Conservation (phyloP, 2,113 vertebrate genomes). For the Buteo buteo region DNA sequence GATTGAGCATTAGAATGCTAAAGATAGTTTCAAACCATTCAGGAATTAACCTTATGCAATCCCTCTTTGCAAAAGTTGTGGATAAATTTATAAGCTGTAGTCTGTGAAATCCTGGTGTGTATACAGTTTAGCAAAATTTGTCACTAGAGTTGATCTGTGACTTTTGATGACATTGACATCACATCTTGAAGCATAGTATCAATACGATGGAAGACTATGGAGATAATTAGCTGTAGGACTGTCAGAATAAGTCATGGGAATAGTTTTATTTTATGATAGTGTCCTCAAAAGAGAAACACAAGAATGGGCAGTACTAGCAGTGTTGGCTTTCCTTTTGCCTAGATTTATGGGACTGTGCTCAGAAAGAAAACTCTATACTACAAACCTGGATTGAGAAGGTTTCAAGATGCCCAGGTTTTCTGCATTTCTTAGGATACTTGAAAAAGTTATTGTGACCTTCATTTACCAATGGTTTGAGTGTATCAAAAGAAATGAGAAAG, state of each 20-base stretch:
- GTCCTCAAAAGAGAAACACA: not conserved
- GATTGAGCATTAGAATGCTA: not conserved
- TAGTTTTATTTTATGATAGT: not conserved
- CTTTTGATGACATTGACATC: fast-evolving
- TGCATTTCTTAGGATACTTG: not conserved
- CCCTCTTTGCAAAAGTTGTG: not conserved
- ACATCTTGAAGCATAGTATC: not conserved
- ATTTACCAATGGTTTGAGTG: not conserved
- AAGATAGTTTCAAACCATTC: not conserved
- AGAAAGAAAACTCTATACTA: not conserved
- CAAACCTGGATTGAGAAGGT: not conserved
- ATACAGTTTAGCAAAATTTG: not conserved
- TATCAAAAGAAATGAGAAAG: not conserved
- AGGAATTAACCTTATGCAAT: not conserved
- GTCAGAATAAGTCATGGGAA: not conserved
- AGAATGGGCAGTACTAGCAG: not conserved
- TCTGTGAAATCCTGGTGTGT: not conserved
- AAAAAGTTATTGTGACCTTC: not conserved
- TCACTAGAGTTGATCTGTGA: not conserved
- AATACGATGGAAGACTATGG: not conserved
- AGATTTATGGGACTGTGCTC: not conserved
- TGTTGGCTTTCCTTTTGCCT: not conserved
- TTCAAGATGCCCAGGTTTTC: not conserved
- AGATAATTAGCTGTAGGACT: not conserved
- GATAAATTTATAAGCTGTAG: not conserved